phyloP scores from a whole-genome alignment of 2,113 vertebrate genomes.

The Amazona guildingii region DNA sequence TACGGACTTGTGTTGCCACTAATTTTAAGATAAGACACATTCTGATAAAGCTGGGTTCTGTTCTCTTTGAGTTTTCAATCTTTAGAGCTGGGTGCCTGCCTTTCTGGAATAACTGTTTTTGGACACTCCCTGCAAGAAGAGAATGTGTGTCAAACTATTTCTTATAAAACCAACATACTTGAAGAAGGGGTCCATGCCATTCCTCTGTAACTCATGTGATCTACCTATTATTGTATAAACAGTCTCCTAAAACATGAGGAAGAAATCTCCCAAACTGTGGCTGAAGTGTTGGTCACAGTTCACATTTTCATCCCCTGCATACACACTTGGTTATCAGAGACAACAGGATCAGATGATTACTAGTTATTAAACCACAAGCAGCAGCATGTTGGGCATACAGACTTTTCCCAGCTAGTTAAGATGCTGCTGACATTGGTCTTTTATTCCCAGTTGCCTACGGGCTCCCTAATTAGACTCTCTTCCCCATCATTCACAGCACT shows the following conservation, averaged over 20 bases:
- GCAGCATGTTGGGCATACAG: conserved; percentile 22
- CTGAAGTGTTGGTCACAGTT: background rate
- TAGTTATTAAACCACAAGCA: conserved; percentile 30
- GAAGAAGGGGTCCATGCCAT: background rate
- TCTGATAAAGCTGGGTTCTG: background rate
- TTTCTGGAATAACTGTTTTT: background rate
- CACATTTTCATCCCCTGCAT: background rate
- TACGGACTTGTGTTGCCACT: background rate
- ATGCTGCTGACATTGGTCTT: conserved; percentile 9
- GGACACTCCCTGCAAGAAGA: background rate
- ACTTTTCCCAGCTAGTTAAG: background rate
- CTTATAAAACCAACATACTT: background rate
- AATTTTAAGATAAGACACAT: background rate
- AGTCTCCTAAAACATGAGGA: background rate
- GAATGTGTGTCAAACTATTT: background rate
- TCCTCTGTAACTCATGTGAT: background rate
- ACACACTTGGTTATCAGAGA: background rate
- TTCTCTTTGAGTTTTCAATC: background rate
- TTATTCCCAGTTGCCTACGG: conserved; percentile 1
- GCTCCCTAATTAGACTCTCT: background rate
- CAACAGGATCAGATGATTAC: background rate
- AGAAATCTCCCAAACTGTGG: background rate
- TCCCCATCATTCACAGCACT: background rate
- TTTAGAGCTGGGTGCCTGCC: background rate
- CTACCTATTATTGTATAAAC: background rate